These are phyloP conservation scores for Agrochola circellaris DNA, from an alignment of 2,888 invertebrate genomes.

Conservation along the genomic window DNA sequence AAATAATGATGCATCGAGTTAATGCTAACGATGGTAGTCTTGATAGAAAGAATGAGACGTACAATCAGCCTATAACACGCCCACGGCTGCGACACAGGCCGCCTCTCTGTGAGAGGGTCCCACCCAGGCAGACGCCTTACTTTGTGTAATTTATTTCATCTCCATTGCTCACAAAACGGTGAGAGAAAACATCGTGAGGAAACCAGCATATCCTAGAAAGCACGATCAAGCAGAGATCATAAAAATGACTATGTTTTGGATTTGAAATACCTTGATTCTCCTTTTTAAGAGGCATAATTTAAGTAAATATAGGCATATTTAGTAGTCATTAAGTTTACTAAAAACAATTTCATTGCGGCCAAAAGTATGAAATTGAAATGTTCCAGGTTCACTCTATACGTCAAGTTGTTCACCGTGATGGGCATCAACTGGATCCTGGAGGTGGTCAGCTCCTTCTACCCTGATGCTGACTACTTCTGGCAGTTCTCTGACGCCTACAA, in stretches of 20 bases:
- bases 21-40: background rate
- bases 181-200: background rate
- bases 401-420: conserved; percentile 94
- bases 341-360: conserved; percentile 53
- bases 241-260: background rate
- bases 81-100: background rate
- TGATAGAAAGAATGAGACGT: too few species aligned
- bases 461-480: conserved; percentile 89
- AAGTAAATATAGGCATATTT: too few species aligned
- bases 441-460: conserved; percentile 91
- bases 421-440: conserved; percentile 95
- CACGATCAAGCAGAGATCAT: background rate
- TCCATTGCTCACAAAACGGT: background rate
- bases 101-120: background rate
- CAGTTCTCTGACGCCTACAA: conserved; percentile 92
- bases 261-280: background rate
- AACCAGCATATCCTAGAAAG: background rate
- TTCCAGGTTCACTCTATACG: conserved; percentile 92
- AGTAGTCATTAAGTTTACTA: conserved; percentile 10
- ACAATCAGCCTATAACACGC: background rate
- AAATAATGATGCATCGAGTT: background rate
- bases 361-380: conserved; percentile 53
- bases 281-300: background rate
- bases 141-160: background rate
- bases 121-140: too few species aligned